Conservation (phyloP, 1,140 invertebrate genomes). For the Drosophila nannoptera region DNA sequence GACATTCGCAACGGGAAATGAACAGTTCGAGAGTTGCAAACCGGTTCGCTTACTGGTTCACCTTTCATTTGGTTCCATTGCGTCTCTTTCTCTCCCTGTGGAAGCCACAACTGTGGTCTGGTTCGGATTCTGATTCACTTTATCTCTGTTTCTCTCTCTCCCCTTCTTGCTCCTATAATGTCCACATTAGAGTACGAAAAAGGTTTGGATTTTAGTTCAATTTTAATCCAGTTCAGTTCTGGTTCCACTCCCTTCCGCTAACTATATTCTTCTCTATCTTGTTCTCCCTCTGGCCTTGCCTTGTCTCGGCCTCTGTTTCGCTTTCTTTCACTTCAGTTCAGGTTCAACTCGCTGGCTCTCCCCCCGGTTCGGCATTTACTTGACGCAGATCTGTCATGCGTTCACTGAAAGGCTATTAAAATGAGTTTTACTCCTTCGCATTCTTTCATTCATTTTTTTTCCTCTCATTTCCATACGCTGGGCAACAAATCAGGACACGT, state of each 20-base stretch:
- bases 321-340: too few species aligned
- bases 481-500: constrained; percentile 29
- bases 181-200: too few species aligned
- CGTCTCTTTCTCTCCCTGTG: neutral
- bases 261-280: too few species aligned
- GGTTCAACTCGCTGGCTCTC: too few species aligned
- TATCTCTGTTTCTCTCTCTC: too few species aligned
- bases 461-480: constrained; percentile 32
- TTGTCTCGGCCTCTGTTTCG: too few species aligned
- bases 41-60: neutral
- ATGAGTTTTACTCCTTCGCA: neutral
- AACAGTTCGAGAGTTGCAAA: neutral
- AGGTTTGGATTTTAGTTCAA: too few species aligned
- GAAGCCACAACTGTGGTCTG: constrained; percentile 8
- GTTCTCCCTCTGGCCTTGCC: too few species aligned
- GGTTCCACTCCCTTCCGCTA: too few species aligned
- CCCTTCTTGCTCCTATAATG: too few species aligned
- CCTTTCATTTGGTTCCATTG: neutral
- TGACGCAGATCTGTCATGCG: neutral
- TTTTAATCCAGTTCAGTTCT: too few species aligned
- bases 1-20: neutral
- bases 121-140: neutral
- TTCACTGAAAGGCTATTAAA: constrained; percentile 27
- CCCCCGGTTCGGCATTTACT: too few species aligned
- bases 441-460: neutral